These are phyloP conservation scores for Pipra filicauda DNA, from an alignment of 2,113 vertebrate species.

Conservation along the genomic window DNA sequence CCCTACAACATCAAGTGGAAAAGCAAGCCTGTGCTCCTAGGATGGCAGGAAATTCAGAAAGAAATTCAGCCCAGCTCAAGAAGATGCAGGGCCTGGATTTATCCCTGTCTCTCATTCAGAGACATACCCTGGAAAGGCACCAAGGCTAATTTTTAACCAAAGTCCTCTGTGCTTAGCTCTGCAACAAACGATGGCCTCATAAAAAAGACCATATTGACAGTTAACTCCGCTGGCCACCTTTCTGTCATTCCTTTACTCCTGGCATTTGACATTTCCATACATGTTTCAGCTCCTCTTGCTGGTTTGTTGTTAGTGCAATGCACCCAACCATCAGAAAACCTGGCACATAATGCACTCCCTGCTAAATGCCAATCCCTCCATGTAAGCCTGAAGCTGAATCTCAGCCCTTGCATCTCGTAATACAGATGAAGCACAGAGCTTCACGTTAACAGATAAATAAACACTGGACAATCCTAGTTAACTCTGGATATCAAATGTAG, in stretches of 20 bases:
- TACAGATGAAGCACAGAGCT: not conserved
- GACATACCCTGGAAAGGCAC: not conserved
- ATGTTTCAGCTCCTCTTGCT: not conserved
- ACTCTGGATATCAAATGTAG: not conserved
- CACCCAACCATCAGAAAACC: conserved; percentile 25
- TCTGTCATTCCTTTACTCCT: not conserved
- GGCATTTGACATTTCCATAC: not conserved
- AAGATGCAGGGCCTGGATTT: not conserved
- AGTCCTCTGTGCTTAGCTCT: not conserved
- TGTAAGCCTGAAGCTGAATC: not conserved
- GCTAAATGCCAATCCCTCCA: not conserved
- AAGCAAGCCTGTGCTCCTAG: not conserved
- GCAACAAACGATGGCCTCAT: not conserved
- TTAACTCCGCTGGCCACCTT: not conserved
- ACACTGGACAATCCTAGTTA: not conserved
- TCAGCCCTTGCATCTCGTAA: not conserved
- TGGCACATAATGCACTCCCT: not conserved
- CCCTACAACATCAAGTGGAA: not conserved
- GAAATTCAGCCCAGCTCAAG: not conserved
- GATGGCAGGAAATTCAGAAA: not conserved
- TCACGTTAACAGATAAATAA: not conserved
- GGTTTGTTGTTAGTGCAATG: not conserved
- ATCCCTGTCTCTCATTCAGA: not conserved
- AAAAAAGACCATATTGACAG: not conserved
- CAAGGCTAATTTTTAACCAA: not conserved